These are phyloP conservation scores for Pseudorhiza aurosa DNA, from an alignment of 30 jellyfish, hydroid and myxozoan species.

Conservation along the genomic window DNA sequence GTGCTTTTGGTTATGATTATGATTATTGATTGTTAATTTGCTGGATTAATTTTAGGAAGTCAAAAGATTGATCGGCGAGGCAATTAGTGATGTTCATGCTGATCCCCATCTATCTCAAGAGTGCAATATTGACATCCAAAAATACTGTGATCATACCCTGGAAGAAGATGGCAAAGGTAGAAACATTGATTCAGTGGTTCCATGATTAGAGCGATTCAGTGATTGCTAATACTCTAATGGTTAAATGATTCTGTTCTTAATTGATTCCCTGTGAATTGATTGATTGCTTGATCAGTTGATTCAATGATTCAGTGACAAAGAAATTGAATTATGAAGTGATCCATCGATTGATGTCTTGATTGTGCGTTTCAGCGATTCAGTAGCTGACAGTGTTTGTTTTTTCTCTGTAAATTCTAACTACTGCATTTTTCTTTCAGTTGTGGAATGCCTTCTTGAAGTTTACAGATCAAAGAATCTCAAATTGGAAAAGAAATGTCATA, in stretches of 20 bases:
- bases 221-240: no score
- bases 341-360: no score
- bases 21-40: not conserved
- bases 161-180: constrained; percentile 85
- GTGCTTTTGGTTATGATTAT: not conserved
- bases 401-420: no score
- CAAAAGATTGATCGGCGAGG: constrained; percentile 76
- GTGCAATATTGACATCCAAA: constrained; percentile 80
- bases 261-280: no score
- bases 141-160: constrained; percentile 67
- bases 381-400: no score
- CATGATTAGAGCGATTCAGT: no score
- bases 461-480: constrained; percentile 78
- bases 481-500: constrained; percentile 65
- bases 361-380: no score
- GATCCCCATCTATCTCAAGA: constrained; percentile 83
- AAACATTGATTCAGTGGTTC: no score
- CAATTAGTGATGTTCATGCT: constrained; percentile 81
- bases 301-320: no score
- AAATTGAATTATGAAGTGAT: no score
- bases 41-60: constrained; percentile 64
- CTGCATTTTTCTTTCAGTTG: constrained; percentile 44
- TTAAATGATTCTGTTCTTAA: no score
- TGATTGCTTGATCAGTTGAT: no score
- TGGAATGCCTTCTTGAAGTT: constrained; percentile 90